These are phyloP conservation scores for Himalopsyche phryganea DNA, from an alignment of 1,140 invertebrate genomes.

Conservation along the genomic window DNA sequence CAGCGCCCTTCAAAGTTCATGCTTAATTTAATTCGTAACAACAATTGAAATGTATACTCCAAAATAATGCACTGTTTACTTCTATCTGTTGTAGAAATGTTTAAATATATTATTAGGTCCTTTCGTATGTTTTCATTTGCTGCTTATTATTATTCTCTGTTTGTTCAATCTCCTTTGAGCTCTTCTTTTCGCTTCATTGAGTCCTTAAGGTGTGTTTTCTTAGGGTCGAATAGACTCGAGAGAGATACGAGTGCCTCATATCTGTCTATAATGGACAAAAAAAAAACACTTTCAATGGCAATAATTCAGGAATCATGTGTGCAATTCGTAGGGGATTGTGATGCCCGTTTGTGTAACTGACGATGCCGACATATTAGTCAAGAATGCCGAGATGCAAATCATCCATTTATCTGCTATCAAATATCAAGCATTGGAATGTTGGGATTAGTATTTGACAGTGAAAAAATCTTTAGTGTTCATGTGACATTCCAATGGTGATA, in stretches of 20 bases:
- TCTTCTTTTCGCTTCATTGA: constrained; percentile 21
- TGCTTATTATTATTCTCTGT: constrained; percentile 1
- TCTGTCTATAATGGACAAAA: too few species aligned
- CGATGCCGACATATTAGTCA: constrained; percentile 13
- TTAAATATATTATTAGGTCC: constrained; percentile 22
- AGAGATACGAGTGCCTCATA: neutral
- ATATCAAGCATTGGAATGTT: constrained; percentile 6
- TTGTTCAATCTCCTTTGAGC: constrained; percentile 9
- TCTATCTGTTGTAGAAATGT: constrained; percentile 11
- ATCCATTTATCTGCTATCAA: constrained; percentile 15
- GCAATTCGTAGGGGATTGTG: constrained; percentile 18
- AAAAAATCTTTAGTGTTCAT: too few species aligned
- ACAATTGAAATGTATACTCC: constrained; percentile 29
- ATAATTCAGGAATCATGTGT: constrained; percentile 12
- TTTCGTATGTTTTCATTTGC: neutral
- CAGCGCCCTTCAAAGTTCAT: constrained; percentile 26
- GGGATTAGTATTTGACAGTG: constrained; percentile 4
- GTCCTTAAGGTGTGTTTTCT: constrained; percentile 11
- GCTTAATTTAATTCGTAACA: constrained; percentile 33
- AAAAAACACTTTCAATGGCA: constrained; percentile 3
- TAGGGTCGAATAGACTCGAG: constrained; percentile 20
- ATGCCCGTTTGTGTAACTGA: constrained; percentile 7
- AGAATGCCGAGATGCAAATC: constrained; percentile 9
- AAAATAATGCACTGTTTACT: constrained; percentile 19
- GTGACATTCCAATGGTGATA: too few species aligned